phyloP scores from a whole-genome alignment of 1,140 invertebrate species.

The Brachionus rotundiformis region DNA sequence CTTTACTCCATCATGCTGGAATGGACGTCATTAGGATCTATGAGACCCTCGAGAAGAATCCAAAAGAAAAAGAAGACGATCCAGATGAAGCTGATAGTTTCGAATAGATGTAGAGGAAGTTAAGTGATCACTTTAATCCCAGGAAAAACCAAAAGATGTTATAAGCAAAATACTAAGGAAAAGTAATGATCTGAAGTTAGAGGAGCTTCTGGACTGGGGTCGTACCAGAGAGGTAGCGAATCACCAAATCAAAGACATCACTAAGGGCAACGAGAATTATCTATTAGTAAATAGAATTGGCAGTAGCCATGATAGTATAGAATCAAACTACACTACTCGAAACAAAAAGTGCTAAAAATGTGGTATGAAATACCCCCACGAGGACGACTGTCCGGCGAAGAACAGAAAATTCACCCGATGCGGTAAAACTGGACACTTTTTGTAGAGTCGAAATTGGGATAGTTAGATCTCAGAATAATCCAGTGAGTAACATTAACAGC shows the following conservation, averaged over 20 bases:
- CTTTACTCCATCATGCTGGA: background rate
- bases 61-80: background rate
- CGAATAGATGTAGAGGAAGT: background rate
- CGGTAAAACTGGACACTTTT: background rate
- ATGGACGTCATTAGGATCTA: background rate
- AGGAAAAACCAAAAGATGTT: background rate
- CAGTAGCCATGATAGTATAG: background rate
- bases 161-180: background rate
- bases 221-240: background rate
- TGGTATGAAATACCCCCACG: background rate
- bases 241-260: background rate
- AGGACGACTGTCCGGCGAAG: background rate
- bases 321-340: background rate
- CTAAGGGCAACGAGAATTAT: background rate
- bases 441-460: background rate
- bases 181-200: background rate
- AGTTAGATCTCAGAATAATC: background rate
- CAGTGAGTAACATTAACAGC: background rate
- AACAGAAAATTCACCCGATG: background rate
- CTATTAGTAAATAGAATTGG: background rate
- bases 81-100: background rate
- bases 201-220: background rate
- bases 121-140: background rate
- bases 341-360: background rate
- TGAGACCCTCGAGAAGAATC: background rate